These are phyloP conservation scores for Sebastes trivittatus DNA, from an alignment of 2,797 vertebrate species.

Conservation along the genomic window DNA sequence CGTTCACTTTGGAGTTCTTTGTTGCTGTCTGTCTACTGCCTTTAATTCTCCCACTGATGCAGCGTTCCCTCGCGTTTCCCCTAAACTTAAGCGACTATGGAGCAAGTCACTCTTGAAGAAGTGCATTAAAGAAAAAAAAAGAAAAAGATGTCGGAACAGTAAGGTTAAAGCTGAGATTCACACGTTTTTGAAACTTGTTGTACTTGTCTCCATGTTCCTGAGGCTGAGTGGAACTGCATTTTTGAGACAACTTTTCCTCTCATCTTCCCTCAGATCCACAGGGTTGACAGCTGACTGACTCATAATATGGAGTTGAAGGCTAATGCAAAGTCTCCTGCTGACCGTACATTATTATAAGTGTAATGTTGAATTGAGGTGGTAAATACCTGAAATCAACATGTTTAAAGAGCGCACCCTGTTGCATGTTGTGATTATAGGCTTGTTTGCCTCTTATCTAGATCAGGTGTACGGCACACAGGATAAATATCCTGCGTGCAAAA, in stretches of 20 bases:
- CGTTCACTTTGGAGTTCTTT: too few relatives aligned
- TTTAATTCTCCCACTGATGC: too few relatives aligned
- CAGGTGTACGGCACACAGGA: not conserved
- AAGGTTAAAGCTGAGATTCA: not conserved
- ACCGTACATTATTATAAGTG: not conserved
- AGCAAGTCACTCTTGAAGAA: slow-evolving; percentile 37
- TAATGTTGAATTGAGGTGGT: not conserved
- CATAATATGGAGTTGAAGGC: not conserved
- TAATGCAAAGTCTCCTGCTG: not conserved
- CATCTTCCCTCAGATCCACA: slow-evolving; percentile 2
- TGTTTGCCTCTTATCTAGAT: not conserved
- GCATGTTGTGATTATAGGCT: not conserved
- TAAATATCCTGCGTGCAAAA: not conserved
- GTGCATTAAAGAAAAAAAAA: not conserved
- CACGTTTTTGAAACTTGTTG: not conserved
- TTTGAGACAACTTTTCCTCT: slow-evolving; percentile 48
- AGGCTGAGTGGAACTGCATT: slow-evolving; percentile 1
- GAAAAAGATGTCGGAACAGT: not conserved
- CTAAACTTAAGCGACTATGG: not conserved
- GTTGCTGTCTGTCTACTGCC: too few relatives aligned
- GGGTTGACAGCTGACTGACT: slow-evolving; percentile 39
- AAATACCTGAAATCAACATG: not conserved
- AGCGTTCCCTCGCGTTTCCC: too few relatives aligned
- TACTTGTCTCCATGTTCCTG: not conserved
- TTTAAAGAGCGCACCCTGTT: not conserved